phyloP scores from a whole-genome alignment of 2,113 vertebrate genomes.

The Seriola aureovittata region DNA sequence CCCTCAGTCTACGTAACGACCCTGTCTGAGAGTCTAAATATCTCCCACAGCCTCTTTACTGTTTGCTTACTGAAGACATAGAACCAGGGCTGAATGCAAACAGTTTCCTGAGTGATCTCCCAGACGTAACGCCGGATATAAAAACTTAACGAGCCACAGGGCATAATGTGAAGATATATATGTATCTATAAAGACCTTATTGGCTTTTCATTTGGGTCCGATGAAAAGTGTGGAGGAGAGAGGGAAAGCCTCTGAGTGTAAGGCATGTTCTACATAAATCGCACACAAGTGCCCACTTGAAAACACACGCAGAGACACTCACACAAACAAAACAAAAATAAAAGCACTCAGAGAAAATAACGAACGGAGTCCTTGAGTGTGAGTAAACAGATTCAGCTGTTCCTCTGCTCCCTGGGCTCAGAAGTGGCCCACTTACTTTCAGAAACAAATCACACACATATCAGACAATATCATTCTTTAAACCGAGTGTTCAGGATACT shows the following conservation, averaged over 20 bases:
- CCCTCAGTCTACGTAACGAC: neutral
- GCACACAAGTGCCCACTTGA: neutral
- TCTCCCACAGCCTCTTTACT: conserved; percentile 48
- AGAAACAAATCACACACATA: conserved; percentile 34
- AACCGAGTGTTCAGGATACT: neutral
- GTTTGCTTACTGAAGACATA: conserved; percentile 61
- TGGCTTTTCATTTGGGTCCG: conserved; percentile 68
- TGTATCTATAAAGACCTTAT: conserved; percentile 68
- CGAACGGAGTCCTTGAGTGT: conserved; percentile 23
- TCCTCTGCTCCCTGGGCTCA: conserved; percentile 21
- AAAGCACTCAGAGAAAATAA: conserved; percentile 14
- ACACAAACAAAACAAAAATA: conserved; percentile 14
- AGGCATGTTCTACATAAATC: conserved; percentile 44
- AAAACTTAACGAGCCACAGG: conserved; percentile 58
- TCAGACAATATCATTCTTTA: conserved; percentile 8
- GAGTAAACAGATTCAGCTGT: conserved; percentile 20
- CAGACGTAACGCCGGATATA: conserved; percentile 48
- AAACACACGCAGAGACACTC: conserved; percentile 2
- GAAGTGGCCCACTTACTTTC: conserved; percentile 26
- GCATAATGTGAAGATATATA: conserved; percentile 58
- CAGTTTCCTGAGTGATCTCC: conserved; percentile 53
- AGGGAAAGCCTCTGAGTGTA: conserved; percentile 18
- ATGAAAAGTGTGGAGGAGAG: conserved; percentile 44
- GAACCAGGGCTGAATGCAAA: conserved; percentile 47
- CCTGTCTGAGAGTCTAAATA: conserved; percentile 6